Base-by-base conservation (phyloP, 2,797 vertebrate species). In the Xenentodon cancila region DNA sequence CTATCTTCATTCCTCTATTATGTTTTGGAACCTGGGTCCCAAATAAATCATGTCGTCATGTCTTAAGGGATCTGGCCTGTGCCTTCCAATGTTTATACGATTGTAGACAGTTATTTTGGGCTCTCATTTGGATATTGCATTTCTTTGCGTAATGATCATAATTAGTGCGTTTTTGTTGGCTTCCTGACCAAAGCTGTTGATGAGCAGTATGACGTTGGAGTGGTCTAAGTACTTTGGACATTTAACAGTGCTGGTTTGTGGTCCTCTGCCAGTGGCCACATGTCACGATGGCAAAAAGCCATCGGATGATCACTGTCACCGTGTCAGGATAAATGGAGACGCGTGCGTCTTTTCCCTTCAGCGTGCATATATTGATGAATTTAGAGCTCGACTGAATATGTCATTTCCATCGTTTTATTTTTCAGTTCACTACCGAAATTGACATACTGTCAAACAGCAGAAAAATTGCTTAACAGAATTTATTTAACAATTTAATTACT, bases 11-110 rank as follows among this genome's bases (percentile, higher is more conserved):
- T 48, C 13, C 34, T 60, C 1, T 45, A 15, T 58, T 71, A 40
- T 45, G 25, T 48, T 17, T 43, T 57, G 48, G 42, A 64, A 58
- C 32, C 13, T 49, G 18, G n/a, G 52, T 57, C 40, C 21, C 32
- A 67, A 75, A 68, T 71, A 50, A 76, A 82, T 73, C 22, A n/a
- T n/a, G 19, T 45, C 46, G 40, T 51, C 22, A 42, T 58, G 53
- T 59, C 53, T 53, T 64, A 37, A 50, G 64, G 44, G 51, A 62
- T 56, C 53, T 59, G 66, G 68, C 7, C 50, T 49, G 65, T 66
- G 49, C 61, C 59, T 20, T 43, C 68, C 67, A 44, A 48, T 62
- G 64, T 55, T 60, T 42, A 68, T 64, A 58, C 22, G 54, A 64
- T 16, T 53, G 56, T 16, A 60, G 56, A 71, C 72, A 60, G 48